Evolutionary conservation across 2,888 invertebrate species (phyloP), one percentile per base, ranked within the genome.

Genomic region (Cheilosia pagana): DNA sequence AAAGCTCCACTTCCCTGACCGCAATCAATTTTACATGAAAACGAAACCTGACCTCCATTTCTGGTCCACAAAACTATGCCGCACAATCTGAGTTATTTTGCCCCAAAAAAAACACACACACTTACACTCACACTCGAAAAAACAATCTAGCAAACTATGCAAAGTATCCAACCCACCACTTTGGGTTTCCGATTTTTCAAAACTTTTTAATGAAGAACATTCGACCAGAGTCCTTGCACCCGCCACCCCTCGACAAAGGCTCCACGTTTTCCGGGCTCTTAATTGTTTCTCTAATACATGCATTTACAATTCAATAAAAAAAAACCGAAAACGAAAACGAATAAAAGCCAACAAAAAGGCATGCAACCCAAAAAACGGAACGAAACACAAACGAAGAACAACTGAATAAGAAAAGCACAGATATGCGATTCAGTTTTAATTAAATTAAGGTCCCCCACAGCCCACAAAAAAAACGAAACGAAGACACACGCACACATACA

Each of bases 251-350:
- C 65, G 28, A 14, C 41, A 55, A 59, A 28, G 16, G 16, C 43
- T 63, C 21, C 63, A 65, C 71, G 63, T 59, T 78, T 48, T 52
- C n/a, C 25, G 62, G 62, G 25, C 45, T 48, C 77, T 82, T 83
- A 83, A 83, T 83, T 83, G 83, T 78, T 83, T 83, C 78, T 52
- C 78, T 78, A 83, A 78, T 83, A 74, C 83, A 65, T 74, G 62
- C 68, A 83, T 78, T 74, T 78, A 78, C 78, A 74, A 83, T 78
- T 78, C 83, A 83, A 78, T 78, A 70, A 62, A 77, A 75, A 60
- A 21, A 45, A 60, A 50, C 43, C 43, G 19, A 43, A 55, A 16
- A n/a, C 7, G 0, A 8, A 7, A 53, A 5, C 59, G 1, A 31
- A 10, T 16, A 21, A 5, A 57, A 62, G 25, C 41, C 21, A 57